A percentile compares a stretch with the other conserved stretches of the same genome.
phyloP scores from a whole-genome alignment of 2,113 vertebrate species.

The Bubalus kerabau region DNA sequence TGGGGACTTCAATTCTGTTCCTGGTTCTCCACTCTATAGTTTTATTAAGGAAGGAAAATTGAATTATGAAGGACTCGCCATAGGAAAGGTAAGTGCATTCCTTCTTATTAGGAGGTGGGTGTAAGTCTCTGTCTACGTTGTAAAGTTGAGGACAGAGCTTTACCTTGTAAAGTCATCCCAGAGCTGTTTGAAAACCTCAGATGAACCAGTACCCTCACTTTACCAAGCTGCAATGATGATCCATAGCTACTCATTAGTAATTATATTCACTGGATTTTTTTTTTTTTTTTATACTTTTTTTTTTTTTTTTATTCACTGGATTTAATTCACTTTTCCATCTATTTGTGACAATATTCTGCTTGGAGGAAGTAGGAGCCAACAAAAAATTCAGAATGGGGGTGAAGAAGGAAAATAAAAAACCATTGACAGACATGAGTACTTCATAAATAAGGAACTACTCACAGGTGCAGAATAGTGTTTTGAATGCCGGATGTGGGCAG shows the following conservation, averaged over 20 bases:
- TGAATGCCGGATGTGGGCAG: background rate
- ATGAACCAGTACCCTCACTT: background rate
- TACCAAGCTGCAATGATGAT: background rate
- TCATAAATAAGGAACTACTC: background rate
- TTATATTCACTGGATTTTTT: background rate
- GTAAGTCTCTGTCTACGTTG: background rate
- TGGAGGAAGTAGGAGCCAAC: background rate
- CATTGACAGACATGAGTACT: background rate
- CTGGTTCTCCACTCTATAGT: slow-evolving; percentile 90
- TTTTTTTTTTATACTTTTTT: too few relatives aligned
- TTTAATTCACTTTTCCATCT: background rate
- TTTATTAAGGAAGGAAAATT: slow-evolving; percentile 91
- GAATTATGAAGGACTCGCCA: slow-evolving; percentile 88
- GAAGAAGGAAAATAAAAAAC: background rate
- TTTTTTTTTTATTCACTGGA: background rate
- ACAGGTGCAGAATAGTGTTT: background rate
- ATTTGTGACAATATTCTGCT: background rate
- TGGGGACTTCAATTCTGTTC: slow-evolving; percentile 96
- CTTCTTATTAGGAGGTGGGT: background rate
- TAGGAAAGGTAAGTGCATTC: slow-evolving; percentile 85
- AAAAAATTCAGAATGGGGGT: background rate
- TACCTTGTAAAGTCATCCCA: background rate
- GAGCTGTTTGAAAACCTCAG: background rate
- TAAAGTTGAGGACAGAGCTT: background rate
- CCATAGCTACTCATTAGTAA: background rate